A percentile compares a stretch with the other conserved stretches of the same genome.
Conservation (phyloP, 2,113 vertebrate species). For the Labeo rohita region DNA sequence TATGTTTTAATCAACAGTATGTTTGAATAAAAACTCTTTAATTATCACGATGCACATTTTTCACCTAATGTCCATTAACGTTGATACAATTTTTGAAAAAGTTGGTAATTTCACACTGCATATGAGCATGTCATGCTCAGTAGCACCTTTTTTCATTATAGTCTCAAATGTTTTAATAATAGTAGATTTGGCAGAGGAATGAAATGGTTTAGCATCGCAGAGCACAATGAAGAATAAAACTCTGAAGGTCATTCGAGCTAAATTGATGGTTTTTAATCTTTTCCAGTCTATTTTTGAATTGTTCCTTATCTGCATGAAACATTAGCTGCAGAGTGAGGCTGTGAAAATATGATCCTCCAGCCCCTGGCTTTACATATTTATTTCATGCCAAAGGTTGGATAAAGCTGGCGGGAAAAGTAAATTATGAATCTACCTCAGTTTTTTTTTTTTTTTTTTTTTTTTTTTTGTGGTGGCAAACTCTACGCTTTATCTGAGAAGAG, state of each 20-base stretch:
- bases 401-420: conserved; percentile 60
- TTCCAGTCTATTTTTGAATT: conserved; percentile 57
- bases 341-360: conserved; percentile 58
- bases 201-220: conserved; percentile 20
- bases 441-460: conserved; percentile 55
- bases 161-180: not conserved
- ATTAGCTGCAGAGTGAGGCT: conserved; percentile 60
- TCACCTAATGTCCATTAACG: not conserved
- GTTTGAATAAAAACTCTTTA: not conserved
- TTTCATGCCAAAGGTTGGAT: conserved; percentile 68
- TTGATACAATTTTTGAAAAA: not conserved
- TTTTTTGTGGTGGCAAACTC: conserved; percentile 46
- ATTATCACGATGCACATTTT: not conserved
- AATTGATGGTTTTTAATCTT: conserved; percentile 64
- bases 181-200: not conserved
- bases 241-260: conserved; percentile 32
- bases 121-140: not conserved
- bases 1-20: not conserved
- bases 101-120: not conserved
- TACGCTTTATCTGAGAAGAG: conserved; percentile 53
- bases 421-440: conserved; percentile 62
- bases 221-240: conserved; percentile 38
- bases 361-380: conserved; percentile 66
- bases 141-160: not conserved
- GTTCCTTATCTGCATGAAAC: conserved; percentile 67